Evolutionary conservation across 2,888 invertebrate species (phyloP).

Genomic region (Autographa gamma): DNA sequence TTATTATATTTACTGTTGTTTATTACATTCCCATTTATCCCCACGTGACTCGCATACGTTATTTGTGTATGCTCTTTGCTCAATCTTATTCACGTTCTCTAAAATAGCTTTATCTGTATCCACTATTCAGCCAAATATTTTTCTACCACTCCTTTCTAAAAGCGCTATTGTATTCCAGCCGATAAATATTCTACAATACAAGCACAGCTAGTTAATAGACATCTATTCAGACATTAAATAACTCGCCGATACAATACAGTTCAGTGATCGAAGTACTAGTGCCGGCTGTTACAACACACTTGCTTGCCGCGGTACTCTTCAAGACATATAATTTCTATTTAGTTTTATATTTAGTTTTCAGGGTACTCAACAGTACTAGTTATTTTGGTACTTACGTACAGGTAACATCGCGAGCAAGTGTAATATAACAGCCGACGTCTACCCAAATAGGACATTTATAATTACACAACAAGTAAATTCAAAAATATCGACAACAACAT

Average conservation of each 20-base stretch:
- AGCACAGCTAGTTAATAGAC: conserved; percentile 79
- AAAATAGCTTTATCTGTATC: neutral
- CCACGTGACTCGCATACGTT: too few species aligned
- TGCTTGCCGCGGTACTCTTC: conserved; percentile 24
- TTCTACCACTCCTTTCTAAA: conserved; percentile 1
- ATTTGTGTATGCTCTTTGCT: neutral
- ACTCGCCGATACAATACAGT: conserved; percentile 75
- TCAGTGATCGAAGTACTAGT: conserved; percentile 85
- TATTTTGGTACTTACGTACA: neutral
- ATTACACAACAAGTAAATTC: conserved; percentile 88
- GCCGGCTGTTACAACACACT: conserved; percentile 30
- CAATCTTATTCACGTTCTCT: neutral
- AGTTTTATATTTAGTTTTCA: too few species aligned
- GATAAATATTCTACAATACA: conserved; percentile 70
- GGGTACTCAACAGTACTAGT: neutral
- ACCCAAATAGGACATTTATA: conserved; percentile 85
- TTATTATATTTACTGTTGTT: too few species aligned
- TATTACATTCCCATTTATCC: too few species aligned
- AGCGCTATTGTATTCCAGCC: conserved; percentile 49
- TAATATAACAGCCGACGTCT: conserved; percentile 56
- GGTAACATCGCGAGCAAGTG: conserved; percentile 31
- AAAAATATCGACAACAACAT: conserved; percentile 86
- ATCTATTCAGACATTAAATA: conserved; percentile 79
- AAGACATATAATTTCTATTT: neutral
- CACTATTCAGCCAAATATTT: neutral